Percentiles rank a stretch among this genome's conserved stretches.
Conservation (phyloP, 2,113 vertebrate genomes). For the Bufo gargarizans region DNA sequence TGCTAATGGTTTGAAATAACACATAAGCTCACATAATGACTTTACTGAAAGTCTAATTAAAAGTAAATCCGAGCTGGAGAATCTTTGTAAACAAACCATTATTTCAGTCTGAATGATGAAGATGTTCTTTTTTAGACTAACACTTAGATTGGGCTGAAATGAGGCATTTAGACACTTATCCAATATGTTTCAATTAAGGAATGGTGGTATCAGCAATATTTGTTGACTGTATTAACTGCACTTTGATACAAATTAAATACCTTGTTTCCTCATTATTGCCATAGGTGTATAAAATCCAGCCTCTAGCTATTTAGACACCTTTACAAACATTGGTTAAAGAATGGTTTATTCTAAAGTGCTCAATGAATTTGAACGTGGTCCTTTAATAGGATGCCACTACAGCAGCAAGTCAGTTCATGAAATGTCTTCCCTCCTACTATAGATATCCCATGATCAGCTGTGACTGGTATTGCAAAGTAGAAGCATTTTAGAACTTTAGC, state of each 20-base stretch:
- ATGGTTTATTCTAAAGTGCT: too few relatives aligned
- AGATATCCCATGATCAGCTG: too few relatives aligned
- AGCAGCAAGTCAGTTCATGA: too few relatives aligned
- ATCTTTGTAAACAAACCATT: conserved; percentile 43
- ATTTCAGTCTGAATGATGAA: conserved; percentile 25
- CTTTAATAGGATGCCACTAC: too few relatives aligned
- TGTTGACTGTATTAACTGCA: background rate
- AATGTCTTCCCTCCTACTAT: too few relatives aligned
- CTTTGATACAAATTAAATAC: background rate
- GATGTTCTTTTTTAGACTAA: conserved; percentile 27
- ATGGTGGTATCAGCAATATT: conserved; percentile 7
- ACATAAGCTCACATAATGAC: conserved; percentile 36
- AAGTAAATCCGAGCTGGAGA: conserved; percentile 38
- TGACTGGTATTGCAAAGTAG: too few relatives aligned
- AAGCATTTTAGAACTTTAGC: too few relatives aligned
- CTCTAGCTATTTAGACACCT: too few relatives aligned
- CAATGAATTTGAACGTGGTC: too few relatives aligned
- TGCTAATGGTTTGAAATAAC: conserved; percentile 41
- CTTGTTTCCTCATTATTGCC: background rate
- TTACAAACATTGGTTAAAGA: too few relatives aligned
- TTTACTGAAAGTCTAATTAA: conserved; percentile 48
- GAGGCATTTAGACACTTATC: conserved; percentile 27
- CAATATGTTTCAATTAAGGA: conserved; percentile 14
- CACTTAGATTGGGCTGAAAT: conserved; percentile 21
- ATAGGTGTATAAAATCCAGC: background rate